These are phyloP conservation scores for Malurus splendens DNA, from an alignment of 2,797 vertebrate genomes.

Conservation along the genomic window DNA sequence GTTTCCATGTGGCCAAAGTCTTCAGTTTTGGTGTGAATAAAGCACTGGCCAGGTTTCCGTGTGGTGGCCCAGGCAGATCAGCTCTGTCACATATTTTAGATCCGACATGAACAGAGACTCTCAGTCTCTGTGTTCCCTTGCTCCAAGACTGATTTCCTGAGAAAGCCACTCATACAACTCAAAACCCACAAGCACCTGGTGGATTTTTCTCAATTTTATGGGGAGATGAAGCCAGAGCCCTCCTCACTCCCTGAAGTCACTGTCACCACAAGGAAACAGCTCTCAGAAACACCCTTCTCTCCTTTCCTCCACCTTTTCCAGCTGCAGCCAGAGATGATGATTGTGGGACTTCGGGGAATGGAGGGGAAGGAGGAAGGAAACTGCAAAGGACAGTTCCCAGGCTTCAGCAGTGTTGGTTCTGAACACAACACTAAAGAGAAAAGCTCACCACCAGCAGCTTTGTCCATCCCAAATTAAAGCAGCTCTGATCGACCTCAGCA, in stretches of 20 bases:
- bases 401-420: background rate
- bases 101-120: background rate
- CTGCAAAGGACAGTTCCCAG: background rate
- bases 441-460: background rate
- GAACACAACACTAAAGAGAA: fast-evolving
- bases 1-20: background rate
- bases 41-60: background rate
- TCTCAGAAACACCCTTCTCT: background rate
- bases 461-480: background rate
- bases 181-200: background rate
- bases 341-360: background rate
- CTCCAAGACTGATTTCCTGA: background rate
- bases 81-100: background rate
- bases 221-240: background rate
- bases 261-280: background rate
- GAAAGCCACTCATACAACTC: background rate
- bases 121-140: background rate
- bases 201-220: background rate
- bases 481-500: background rate
- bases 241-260: background rate
- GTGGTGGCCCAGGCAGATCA: background rate
- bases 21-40: background rate
- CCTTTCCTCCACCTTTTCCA: background rate
- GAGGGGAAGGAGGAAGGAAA: background rate
- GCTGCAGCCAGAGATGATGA: background rate